A percentile compares a stretch with the other conserved stretches of the same genome.
These are phyloP conservation scores for Palythoa grandis DNA, from an alignment of 92 coral and sea anemone species.

Conservation along the genomic window DNA sequence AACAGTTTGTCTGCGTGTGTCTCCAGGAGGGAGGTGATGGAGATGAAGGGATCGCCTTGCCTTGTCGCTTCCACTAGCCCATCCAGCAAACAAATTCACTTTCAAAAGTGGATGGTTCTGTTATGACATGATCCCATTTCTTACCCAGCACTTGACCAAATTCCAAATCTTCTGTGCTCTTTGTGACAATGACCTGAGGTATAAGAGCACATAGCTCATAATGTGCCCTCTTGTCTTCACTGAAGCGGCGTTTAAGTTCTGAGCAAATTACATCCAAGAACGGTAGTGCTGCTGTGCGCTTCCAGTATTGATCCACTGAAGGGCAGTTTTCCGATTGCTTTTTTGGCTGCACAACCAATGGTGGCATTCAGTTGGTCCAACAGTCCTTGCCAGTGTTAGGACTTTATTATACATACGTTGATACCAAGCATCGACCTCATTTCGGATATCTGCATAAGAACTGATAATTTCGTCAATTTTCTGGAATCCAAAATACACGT, in stretches of 20 bases:
- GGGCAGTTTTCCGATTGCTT: slow-evolving; percentile 40
- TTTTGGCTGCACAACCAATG: background rate
- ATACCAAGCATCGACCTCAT: background rate
- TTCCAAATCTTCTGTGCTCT: slow-evolving; percentile 20
- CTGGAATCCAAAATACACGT: slow-evolving; percentile 35
- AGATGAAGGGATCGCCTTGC: background rate
- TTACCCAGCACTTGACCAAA: slow-evolving; percentile 1
- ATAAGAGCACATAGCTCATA: slow-evolving; percentile 57
- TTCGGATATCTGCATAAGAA: slow-evolving; percentile 2
- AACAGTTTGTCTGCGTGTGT: no score
- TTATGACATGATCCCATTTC: slow-evolving; percentile 46
- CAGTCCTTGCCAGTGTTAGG: background rate
- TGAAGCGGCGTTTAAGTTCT: slow-evolving; percentile 50
- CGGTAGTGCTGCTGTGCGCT: slow-evolving; percentile 44
- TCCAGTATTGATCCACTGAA: slow-evolving; percentile 42
- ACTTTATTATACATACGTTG: slow-evolving; percentile 4
- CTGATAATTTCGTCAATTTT: slow-evolving; percentile 15
- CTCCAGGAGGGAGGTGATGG: no score
- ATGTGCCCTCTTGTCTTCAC: slow-evolving; percentile 48
- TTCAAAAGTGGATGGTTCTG: slow-evolving; percentile 47
- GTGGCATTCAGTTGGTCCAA: slow-evolving; percentile 31
- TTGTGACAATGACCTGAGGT: slow-evolving; percentile 37
- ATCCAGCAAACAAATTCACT: slow-evolving; percentile 50
- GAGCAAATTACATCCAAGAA: slow-evolving; percentile 45
- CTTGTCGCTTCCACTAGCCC: slow-evolving; percentile 43